Evolutionary conservation across 2,888 invertebrate genomes (phyloP), one percentile per base, ranked within the genome.

Genomic region (Argyresthia albistria): DNA sequence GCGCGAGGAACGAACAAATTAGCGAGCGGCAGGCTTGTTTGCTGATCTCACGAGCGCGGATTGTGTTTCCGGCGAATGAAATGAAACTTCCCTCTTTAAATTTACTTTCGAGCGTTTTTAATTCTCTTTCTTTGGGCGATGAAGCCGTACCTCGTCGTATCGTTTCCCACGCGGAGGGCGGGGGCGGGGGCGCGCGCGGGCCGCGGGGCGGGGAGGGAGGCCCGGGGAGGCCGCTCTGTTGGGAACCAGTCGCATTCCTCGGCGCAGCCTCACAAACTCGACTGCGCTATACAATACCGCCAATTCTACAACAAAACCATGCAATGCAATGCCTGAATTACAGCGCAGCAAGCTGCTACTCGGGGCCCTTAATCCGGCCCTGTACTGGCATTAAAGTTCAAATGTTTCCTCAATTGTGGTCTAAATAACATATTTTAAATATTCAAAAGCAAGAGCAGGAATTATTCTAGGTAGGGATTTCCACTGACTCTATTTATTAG

Each of bases 11-110:
- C 48, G 43, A 51, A 43, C 50, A 56, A 60, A 59, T 57, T 51
- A 52, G 55, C 54, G 25, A 49, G 46, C 53, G 53, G 54, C 50
- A 12, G 8, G 59, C 55, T 62, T 82, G 73, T 82, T 81, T 81
- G 74, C 70, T 54, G 67, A 80, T 83, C 83, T 74, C 82, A 83
- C 80, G 72, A 56, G 61, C 6, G 25, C 25, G 25, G 25, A 61
- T 62, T 62, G 25, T 25, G 69, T 69, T 73, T 79, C 78, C 78
- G 74, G 73, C 66, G 70, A 67, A 25, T 25, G 61, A 49, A 39
- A 35, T 16, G 35, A 47, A 47, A 35, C 35, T 47, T 47, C 47
- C 47, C 35, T 47, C 47, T 25, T 9, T 12, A 25, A 25, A 35
- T 47, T 6, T 35, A 47, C 25, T 35, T 47, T n/a, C 9, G 36